phyloP scores from a whole-genome alignment of 2,113 vertebrate species.

The Siphamia tubifer region DNA sequence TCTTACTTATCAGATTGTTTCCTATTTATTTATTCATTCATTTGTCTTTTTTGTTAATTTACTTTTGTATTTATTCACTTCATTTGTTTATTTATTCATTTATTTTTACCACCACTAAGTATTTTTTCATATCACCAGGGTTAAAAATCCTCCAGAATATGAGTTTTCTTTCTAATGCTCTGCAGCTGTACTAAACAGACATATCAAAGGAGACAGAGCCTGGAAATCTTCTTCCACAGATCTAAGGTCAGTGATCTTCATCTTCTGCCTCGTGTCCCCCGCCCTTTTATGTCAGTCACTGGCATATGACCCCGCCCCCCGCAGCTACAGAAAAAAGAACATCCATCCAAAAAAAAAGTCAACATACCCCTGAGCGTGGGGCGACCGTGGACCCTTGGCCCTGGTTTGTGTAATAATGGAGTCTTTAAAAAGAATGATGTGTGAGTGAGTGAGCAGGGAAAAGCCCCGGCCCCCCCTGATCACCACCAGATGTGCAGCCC shows the following conservation, averaged over 20 bases:
- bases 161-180: too few relatives aligned
- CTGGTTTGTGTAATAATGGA: not conserved
- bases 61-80: too few relatives aligned
- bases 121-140: too few relatives aligned
- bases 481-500: not conserved
- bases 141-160: too few relatives aligned
- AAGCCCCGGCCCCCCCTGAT: not conserved
- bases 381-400: not conserved
- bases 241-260: not conserved
- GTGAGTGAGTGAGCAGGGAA: not conserved
- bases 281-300: not conserved
- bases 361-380: not conserved
- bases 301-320: not conserved
- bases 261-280: not conserved
- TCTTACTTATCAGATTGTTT: too few relatives aligned
- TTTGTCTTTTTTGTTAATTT: too few relatives aligned
- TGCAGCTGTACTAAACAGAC: too few relatives aligned
- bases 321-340: not conserved
- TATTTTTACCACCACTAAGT: too few relatives aligned
- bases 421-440: constrained; percentile 4
- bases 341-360: not conserved
- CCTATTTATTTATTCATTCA: too few relatives aligned
- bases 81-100: too few relatives aligned
- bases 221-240: not conserved
- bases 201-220: too few relatives aligned